A percentile compares a stretch with the other conserved stretches of the same genome.
Evolutionary conservation across 2,113 vertebrate genomes (phyloP).

Genomic region (Cyprinus carpio): DNA sequence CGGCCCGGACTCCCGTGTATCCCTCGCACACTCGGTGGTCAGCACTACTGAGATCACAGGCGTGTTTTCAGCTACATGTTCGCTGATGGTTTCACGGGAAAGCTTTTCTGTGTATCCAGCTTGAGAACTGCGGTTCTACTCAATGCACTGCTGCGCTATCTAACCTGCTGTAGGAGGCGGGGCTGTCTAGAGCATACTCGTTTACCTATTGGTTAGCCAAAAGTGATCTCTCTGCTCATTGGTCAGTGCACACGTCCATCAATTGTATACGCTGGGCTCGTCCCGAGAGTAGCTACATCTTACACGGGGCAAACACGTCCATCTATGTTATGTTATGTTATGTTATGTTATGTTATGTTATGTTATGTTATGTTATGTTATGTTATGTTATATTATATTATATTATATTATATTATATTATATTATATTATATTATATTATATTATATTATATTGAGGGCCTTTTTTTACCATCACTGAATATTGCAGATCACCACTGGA

Average conservation of each 20-base stretch:
- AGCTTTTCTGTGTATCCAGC: conserved; percentile 45
- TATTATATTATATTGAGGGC: conserved; percentile 12
- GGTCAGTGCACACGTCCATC: conserved; percentile 9
- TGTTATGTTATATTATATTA: neutral
- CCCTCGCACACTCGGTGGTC: neutral
- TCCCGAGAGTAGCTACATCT: neutral
- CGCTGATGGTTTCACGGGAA: conserved; percentile 25
- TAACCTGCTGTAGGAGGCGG: conserved; percentile 3
- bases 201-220: neutral
- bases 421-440: neutral
- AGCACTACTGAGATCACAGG: neutral
- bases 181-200: neutral
- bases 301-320: no score
- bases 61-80: conserved; percentile 32
- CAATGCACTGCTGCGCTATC: neutral
- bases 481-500: neutral
- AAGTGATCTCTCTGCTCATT: neutral
- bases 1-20: neutral
- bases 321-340: no score
- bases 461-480: no score
- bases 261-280: neutral
- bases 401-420: neutral
- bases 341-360: neutral
- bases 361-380: neutral
- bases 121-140: conserved; percentile 21